Conservation (phyloP, 2,888 invertebrate species). For the Enchytraeus crypticus region DNA sequence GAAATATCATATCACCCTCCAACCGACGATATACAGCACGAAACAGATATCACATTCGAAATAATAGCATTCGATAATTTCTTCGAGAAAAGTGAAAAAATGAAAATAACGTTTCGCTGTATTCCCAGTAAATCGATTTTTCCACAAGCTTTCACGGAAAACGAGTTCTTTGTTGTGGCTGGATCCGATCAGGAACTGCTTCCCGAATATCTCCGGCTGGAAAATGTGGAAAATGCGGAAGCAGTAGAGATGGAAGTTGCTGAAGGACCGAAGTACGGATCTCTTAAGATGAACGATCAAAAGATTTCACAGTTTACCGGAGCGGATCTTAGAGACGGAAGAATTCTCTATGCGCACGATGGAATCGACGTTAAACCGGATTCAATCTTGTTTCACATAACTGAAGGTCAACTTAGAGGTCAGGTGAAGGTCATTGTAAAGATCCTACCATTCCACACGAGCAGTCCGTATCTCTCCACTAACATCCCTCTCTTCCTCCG, state of each 20-base stretch:
- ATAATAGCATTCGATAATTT: slow-evolving; percentile 44
- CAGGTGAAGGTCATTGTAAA: slow-evolving; percentile 41
- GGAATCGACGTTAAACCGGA: slow-evolving; percentile 41
- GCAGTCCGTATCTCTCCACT: slow-evolving; percentile 40
- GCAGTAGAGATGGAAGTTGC: slow-evolving; percentile 41
- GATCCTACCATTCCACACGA: slow-evolving; percentile 46
- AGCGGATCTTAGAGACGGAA: slow-evolving; percentile 34
- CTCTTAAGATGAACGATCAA: slow-evolving; percentile 36
- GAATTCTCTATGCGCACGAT: slow-evolving; percentile 41
- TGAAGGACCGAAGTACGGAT: slow-evolving; percentile 40
- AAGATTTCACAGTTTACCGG: slow-evolving; percentile 38
- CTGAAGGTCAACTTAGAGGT: slow-evolving; percentile 40
- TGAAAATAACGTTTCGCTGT: slow-evolving; percentile 44
- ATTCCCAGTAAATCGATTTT: slow-evolving; percentile 37
- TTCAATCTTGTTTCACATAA: slow-evolving; percentile 40
- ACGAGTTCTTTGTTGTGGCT: slow-evolving; percentile 41
- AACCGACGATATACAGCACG: neutral
- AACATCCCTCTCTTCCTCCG: slow-evolving; percentile 42
- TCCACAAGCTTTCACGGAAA: slow-evolving; percentile 40
- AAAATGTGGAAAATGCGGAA: slow-evolving; percentile 42
- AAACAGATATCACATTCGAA: slow-evolving; percentile 38
- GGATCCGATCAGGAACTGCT: slow-evolving; percentile 42
- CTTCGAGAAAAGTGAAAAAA: slow-evolving; percentile 40
- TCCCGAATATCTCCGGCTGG: slow-evolving; percentile 32
- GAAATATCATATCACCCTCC: slow-evolving; percentile 46